Evolutionary conservation across 2,113 vertebrate species (phyloP).

Genomic region (Montifringilla adamsi): DNA sequence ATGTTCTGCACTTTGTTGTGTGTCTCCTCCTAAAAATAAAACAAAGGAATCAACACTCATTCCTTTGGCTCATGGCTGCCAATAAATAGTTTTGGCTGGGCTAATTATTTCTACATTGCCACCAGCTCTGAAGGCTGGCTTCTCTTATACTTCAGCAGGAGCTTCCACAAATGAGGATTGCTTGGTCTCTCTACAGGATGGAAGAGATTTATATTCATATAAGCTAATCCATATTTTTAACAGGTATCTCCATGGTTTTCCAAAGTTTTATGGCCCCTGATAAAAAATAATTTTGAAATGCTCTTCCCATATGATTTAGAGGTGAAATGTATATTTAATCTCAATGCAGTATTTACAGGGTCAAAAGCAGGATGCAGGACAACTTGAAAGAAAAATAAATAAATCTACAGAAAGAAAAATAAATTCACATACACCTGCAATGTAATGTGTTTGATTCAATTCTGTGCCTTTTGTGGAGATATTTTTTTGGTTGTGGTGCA

Average conservation of each 20-base stretch:
- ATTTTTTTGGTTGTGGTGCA: too few relatives aligned
- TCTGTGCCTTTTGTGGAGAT: too few relatives aligned
- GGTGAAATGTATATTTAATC: background rate
- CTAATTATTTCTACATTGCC: background rate
- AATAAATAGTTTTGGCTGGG: background rate
- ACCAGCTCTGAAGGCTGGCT: background rate
- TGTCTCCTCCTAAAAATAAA: background rate
- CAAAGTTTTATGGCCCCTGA: background rate
- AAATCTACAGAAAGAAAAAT: background rate
- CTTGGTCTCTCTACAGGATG: background rate
- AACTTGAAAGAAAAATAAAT: background rate
- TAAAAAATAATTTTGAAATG: background rate
- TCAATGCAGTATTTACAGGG: background rate
- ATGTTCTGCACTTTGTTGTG: background rate
- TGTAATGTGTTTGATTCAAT: background rate
- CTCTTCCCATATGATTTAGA: background rate
- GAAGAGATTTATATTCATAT: background rate
- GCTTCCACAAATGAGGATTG: background rate
- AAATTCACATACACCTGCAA: background rate
- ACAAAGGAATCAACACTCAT: background rate
- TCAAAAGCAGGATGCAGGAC: background rate
- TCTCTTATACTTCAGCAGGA: background rate
- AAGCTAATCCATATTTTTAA: background rate
- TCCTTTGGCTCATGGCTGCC: background rate
- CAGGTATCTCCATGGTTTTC: background rate